phyloP scores from a whole-genome alignment of 2,888 invertebrate genomes.

The Thereva nobilitata region DNA sequence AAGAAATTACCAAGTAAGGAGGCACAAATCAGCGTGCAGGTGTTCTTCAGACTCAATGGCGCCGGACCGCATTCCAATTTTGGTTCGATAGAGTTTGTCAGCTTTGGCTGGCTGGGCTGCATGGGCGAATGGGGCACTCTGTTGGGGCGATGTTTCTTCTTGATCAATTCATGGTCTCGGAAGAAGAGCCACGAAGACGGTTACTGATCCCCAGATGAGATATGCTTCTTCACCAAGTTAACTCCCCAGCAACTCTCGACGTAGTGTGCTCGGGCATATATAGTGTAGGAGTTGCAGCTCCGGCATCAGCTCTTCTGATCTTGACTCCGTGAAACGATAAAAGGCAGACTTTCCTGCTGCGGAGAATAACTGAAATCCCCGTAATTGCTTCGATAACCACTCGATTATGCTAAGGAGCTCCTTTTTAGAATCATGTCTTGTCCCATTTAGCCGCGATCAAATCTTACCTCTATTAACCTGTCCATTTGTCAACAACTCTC shows the following conservation, averaged over 20 bases:
- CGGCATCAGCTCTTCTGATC: too few species aligned
- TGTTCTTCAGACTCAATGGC: slow-evolving; percentile 40
- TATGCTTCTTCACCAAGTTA: slow-evolving; percentile 7
- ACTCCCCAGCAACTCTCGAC: neutral
- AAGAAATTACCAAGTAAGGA: slow-evolving; percentile 33
- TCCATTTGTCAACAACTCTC: too few species aligned
- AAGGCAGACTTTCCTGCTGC: too few species aligned
- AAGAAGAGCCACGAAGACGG: slow-evolving; percentile 24
- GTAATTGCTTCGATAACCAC: too few species aligned
- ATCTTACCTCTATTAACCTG: too few species aligned
- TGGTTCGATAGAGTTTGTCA: slow-evolving; percentile 31
- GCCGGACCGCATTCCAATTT: slow-evolving; percentile 38
- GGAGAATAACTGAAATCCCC: too few species aligned
- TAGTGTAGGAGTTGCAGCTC: slow-evolving; percentile 13
- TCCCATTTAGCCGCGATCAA: too few species aligned
- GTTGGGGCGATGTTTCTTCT: neutral
- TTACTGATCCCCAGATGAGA: slow-evolving; percentile 16
- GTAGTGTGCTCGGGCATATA: neutral
- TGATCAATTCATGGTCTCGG: slow-evolving; percentile 9
- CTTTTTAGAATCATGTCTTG: too few species aligned
- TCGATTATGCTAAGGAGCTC: too few species aligned
- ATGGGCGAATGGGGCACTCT: neutral
- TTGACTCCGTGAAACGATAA: too few species aligned
- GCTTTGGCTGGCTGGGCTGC: slow-evolving; percentile 4
- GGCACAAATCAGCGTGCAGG: slow-evolving; percentile 38